Conservation (phyloP, 1,140 invertebrate genomes). For the Rhynchophorus ferrugineus region DNA sequence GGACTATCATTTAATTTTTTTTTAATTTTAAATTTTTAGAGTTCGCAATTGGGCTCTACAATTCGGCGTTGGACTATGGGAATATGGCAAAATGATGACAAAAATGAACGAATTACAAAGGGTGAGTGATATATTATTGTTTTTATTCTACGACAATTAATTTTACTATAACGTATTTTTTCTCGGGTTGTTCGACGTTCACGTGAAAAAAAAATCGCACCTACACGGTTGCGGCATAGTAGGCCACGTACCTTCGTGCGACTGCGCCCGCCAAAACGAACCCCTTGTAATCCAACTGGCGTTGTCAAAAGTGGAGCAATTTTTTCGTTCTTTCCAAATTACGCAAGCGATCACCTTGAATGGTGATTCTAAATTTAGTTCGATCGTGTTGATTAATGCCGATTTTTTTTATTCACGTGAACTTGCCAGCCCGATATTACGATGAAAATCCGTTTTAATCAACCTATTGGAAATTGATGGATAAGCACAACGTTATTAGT, state of each 20-base stretch:
- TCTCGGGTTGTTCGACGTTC: too few relatives aligned
- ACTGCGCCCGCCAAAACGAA: background rate
- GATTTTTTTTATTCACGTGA: background rate
- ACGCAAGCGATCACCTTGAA: background rate
- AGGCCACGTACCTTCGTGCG: background rate
- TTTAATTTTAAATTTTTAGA: too few relatives aligned
- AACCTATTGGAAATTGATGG: too few relatives aligned
- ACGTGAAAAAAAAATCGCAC: background rate
- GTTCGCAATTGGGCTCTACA: slow-evolving; percentile 85
- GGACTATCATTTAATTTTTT: too few relatives aligned
- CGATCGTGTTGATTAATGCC: background rate
- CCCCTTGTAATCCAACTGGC: background rate
- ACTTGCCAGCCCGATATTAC: background rate
- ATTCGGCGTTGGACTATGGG: slow-evolving; percentile 82
- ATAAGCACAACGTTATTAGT: too few relatives aligned
- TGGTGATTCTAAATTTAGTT: background rate
- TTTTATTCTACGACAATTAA: slow-evolving; percentile 1
- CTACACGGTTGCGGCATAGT: background rate
- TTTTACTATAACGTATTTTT: too few relatives aligned
- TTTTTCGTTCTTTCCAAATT: background rate
- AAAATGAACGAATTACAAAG: slow-evolving; percentile 80
- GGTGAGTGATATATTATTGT: slow-evolving; percentile 61
- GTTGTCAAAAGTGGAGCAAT: background rate
- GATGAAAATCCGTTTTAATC: too few relatives aligned
- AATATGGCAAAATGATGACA: slow-evolving; percentile 76